Conservation (phyloP, 92 coral and sea anemone species). For the Parazoanthus darwini region DNA sequence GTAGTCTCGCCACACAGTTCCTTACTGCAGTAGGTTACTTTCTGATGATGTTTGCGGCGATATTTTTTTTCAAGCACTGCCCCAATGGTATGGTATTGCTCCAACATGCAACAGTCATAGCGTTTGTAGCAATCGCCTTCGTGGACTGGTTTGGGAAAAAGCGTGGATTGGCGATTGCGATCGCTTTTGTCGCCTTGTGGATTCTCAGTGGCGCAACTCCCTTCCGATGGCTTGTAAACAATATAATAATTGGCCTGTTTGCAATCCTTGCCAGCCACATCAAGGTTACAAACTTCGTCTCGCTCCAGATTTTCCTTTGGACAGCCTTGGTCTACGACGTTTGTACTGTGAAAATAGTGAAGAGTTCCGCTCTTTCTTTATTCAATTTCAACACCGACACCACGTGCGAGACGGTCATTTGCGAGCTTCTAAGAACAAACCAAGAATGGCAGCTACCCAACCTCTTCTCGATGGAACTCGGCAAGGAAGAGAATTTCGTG, state of each 20-base stretch:
- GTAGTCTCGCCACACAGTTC: neutral
- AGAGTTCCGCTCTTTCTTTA: conserved; percentile 44
- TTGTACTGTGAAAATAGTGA: conserved; percentile 31
- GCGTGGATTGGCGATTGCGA: conserved; percentile 47
- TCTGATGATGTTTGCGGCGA: conserved; percentile 54
- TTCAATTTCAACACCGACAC: conserved; percentile 43
- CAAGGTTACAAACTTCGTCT: conserved; percentile 58
- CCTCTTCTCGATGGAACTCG: conserved; percentile 60
- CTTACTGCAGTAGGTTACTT: conserved; percentile 32
- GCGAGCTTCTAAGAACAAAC: conserved; percentile 54
- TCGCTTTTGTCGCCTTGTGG: conserved; percentile 48
- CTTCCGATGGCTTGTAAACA: conserved; percentile 63
- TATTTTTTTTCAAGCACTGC: conserved; percentile 48
- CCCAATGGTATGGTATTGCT: conserved; percentile 54
- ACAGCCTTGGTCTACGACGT: conserved; percentile 64
- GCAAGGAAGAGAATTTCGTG: conserved; percentile 54
- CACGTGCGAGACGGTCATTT: conserved; percentile 52
- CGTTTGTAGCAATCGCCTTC: conserved; percentile 44
- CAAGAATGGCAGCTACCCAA: conserved; percentile 67
- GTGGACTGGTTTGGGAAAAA: conserved; percentile 56
- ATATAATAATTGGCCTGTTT: conserved; percentile 52
- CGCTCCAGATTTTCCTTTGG: conserved; percentile 67
- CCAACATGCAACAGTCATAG: conserved; percentile 59
- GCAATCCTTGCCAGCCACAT: conserved; percentile 57
- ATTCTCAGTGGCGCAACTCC: conserved; percentile 54